These are phyloP conservation scores for Thalassoma bifasciatum DNA, from an alignment of 2,113 vertebrate species.

Conservation along the genomic window DNA sequence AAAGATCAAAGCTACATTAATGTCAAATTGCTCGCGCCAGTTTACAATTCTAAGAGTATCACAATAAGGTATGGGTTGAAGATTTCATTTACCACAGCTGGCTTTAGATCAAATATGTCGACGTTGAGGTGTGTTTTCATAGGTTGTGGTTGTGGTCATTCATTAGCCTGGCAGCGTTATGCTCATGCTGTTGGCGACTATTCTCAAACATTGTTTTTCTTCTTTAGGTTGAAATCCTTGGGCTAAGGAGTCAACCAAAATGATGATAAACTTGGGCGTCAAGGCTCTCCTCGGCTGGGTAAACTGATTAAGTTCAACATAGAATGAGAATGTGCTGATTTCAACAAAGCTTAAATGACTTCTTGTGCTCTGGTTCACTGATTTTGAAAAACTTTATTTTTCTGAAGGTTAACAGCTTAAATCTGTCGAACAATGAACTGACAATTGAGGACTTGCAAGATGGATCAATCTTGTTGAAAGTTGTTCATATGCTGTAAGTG, in stretches of 20 bases:
- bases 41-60: not conserved
- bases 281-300: conserved; percentile 75
- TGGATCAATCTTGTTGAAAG: conserved; percentile 82
- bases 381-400: not conserved
- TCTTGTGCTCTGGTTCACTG: not conserved
- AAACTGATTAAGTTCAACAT: not conserved
- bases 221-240: conserved; percentile 39
- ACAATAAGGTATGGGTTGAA: no score
- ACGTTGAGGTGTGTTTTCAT: not conserved
- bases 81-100: not conserved
- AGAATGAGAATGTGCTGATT: not conserved
- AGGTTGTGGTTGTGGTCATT: not conserved
- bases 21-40: not conserved
- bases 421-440: conserved; percentile 70
- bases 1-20: no score
- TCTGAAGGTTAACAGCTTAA: conserved; percentile 87
- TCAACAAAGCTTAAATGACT: rapidly evolving
- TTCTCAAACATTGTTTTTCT: not conserved
- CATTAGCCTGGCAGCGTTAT: not conserved
- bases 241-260: conserved; percentile 41
- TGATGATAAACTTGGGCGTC: conserved; percentile 57
- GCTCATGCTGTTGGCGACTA: not conserved
- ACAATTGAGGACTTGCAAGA: conserved; percentile 83
- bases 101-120: not conserved
- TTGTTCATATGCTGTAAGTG: conserved; percentile 89